These are phyloP conservation scores for Eupristina koningsbergeri DNA, from an alignment of 1,140 invertebrate species.

Conservation along the genomic window DNA sequence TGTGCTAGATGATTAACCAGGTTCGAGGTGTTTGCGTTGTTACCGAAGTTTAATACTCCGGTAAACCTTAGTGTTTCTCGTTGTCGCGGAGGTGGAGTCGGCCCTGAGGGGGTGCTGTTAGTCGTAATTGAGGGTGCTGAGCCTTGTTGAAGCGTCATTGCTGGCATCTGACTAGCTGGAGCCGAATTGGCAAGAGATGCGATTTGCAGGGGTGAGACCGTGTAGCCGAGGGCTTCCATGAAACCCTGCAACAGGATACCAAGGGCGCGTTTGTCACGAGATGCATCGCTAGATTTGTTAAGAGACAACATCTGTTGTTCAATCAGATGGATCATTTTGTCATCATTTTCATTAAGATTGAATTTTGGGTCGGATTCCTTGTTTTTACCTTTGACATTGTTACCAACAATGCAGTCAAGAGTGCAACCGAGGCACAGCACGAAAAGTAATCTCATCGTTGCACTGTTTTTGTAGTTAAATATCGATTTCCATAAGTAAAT, in stretches of 20 bases:
- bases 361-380: not conserved
- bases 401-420: not conserved
- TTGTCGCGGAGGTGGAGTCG: conserved; percentile 50
- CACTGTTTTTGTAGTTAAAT: not conserved
- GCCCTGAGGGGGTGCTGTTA: not conserved
- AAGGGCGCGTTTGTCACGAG: conserved; percentile 66
- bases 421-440: conserved; percentile 9
- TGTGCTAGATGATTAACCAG: conserved; percentile 63
- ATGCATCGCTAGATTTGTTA: conserved; percentile 45
- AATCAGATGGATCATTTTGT: not conserved
- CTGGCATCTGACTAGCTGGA: conserved; percentile 28
- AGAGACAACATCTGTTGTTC: conserved; percentile 49
- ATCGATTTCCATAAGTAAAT: not conserved
- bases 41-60: conserved; percentile 69
- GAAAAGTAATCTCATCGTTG: conserved; percentile 21
- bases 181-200: conserved; percentile 63
- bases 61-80: conserved; percentile 68
- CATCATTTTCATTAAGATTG: not conserved
- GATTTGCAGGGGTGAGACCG: conserved; percentile 61
- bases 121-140: not conserved
- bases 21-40: conserved; percentile 58
- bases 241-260: conserved; percentile 67
- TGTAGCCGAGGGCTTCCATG: conserved; percentile 66
- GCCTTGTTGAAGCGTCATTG: not conserved
- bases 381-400: not conserved